Base-by-base conservation (phyloP, 2,113 vertebrate genomes). In the Anguilla rostrata region DNA sequence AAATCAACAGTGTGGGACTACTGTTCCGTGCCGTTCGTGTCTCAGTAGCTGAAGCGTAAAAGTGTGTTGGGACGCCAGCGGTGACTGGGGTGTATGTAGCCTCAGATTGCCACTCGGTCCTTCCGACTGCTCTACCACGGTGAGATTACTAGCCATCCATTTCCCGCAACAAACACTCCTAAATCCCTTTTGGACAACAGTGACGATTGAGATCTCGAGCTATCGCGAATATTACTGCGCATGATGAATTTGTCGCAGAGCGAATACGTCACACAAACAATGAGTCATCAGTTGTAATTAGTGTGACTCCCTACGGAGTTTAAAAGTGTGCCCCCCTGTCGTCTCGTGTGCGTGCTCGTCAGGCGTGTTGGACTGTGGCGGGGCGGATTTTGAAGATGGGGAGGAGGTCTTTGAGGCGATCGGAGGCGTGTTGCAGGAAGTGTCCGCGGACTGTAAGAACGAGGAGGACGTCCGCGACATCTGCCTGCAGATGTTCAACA, bases 341-440 rank as follows among this genome's bases (percentile, higher is more conserved):
- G 39, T n/a, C 26, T 12, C 8, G 4, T 46, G 29, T 84, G 29
- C 83, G 26, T 87, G 46, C 89, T 86, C 57, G 18, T 83, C 92
- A 99, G 98, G 97, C 57, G 97, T 99, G 29, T 86, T 99, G 91
- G 97, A 96, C 88, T 95, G 95, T 78, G 93, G 97, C 41, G 96
- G 96, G 0, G 91, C 96, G 2, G 98, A 99, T 86, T 99, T 99
- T 81, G 98, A 99, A 94, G 97, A 97, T 46, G 97, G 95, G n/a
- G 97, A 98, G 75, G 98, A 99, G 57, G 95, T 99, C n/a, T 97
- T 95, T 87, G 98, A 99, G 9, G 98, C 98, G 0, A 94, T 99
- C 2, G 98, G 98, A 0, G 98, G 97, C 0, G 95, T 99, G 86
- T 93, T 99, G 87, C 97, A 98, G 91, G 97, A 97, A 12, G 96